phyloP scores from a whole-genome alignment of 1,140 invertebrate genomes.

The Drosophila tristis region DNA sequence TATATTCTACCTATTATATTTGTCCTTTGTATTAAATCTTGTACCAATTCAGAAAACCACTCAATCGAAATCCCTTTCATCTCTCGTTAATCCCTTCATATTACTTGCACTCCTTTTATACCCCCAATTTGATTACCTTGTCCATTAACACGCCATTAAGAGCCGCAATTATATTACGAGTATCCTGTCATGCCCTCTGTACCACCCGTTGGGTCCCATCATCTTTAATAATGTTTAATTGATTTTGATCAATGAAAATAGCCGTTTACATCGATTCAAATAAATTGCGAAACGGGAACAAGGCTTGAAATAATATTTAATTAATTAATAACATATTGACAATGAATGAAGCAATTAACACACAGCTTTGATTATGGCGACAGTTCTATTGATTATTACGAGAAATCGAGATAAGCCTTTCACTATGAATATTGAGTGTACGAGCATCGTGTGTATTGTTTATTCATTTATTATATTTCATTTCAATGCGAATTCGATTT shows the following conservation, averaged over 20 bases:
- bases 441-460: neutral
- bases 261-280: constrained; percentile 25
- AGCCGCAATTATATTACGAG: constrained; percentile 38
- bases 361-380: constrained; percentile 62
- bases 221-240: constrained; percentile 63
- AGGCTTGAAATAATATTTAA: constrained; percentile 65
- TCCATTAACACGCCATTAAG: constrained; percentile 43
- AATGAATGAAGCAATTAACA: constrained; percentile 70
- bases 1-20: too few relatives aligned
- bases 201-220: constrained; percentile 1
- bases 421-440: constrained; percentile 39
- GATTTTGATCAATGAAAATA: constrained; percentile 59
- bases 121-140: constrained; percentile 41
- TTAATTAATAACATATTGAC: constrained; percentile 75
- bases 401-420: constrained; percentile 32
- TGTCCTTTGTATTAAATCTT: neutral
- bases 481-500: constrained; percentile 35
- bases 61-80: too few relatives aligned
- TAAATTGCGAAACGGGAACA: constrained; percentile 13
- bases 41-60: too few relatives aligned
- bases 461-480: constrained; percentile 37
- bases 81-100: neutral
- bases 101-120: too few relatives aligned
- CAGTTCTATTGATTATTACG: constrained; percentile 46
- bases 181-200: constrained; percentile 8